Evolutionary conservation across 2,888 invertebrate genomes (phyloP).

Genomic region (Euzetes globulus): DNA sequence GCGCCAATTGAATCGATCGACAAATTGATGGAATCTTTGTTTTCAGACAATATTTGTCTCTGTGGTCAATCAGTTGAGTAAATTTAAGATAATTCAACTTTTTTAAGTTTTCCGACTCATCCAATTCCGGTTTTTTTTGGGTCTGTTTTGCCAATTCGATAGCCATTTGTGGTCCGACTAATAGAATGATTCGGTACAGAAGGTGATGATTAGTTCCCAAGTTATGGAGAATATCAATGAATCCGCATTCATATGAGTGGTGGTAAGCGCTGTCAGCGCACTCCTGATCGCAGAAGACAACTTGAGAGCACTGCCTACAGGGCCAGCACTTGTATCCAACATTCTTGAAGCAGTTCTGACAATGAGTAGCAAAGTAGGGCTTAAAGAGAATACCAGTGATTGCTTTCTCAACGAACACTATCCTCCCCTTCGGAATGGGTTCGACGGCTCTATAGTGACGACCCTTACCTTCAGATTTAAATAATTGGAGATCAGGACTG

Average conservation of each 20-base stretch:
- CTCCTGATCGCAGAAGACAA: neutral
- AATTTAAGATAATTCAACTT: neutral
- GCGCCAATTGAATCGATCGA: neutral
- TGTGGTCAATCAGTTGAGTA: neutral
- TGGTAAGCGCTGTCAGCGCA: neutral
- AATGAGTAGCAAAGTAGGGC: neutral
- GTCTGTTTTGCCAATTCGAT: neutral
- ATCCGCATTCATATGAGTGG: slow-evolving; percentile 1
- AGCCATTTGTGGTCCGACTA: neutral
- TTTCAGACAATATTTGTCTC: neutral
- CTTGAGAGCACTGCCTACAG: slow-evolving; percentile 1
- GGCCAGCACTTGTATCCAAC: neutral
- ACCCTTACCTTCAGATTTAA: neutral
- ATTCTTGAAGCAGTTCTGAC: slow-evolving; percentile 13
- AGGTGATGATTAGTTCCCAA: neutral
- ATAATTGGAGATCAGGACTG: neutral
- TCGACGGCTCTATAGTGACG: neutral
- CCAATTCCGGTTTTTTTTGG: neutral
- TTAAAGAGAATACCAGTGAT: neutral
- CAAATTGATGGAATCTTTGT: neutral
- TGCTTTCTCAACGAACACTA: neutral
- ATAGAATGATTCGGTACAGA: neutral
- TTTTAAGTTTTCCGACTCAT: too few species aligned
- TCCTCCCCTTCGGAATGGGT: neutral
- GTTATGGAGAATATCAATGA: neutral